These are phyloP conservation scores for Carassius gibelio DNA, from an alignment of 2,113 vertebrate genomes.

Conservation along the genomic window DNA sequence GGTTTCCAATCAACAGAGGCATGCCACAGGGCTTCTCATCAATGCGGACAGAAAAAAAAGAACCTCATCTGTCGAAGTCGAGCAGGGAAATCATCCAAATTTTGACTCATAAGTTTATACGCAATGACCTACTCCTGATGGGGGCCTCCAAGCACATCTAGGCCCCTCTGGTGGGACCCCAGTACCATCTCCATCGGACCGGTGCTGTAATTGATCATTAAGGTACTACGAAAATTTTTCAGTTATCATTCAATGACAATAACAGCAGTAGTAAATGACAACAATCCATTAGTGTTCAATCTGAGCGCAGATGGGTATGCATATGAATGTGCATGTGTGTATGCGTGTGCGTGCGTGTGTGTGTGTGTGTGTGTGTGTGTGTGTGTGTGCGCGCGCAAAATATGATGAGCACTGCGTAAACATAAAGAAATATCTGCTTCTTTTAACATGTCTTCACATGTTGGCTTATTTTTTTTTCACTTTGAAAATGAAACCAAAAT, in stretches of 20 bases:
- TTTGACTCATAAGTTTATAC: conserved; percentile 57
- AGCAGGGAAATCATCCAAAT: conserved; percentile 59
- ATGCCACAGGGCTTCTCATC: conserved; percentile 55
- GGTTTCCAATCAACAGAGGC: conserved; percentile 57
- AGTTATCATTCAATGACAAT: conserved; percentile 56
- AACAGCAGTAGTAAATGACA: conserved; percentile 57
- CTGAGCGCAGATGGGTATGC: conserved; percentile 41
- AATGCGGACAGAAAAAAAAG: conserved; percentile 42
- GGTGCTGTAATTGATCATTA: conserved; percentile 65
- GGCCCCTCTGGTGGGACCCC: conserved; percentile 57
- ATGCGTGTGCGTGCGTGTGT: not conserved
- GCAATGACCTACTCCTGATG: conserved; percentile 62
- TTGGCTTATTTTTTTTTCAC: conserved; percentile 51
- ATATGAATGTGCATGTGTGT: not conserved
- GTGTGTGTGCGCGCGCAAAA: not conserved
- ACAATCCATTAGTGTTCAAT: conserved; percentile 59
- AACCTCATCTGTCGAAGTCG: conserved; percentile 55
- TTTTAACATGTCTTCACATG: conserved; percentile 38
- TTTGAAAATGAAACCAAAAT: conserved; percentile 50
- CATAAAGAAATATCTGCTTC: conserved; percentile 35
- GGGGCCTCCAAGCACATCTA: conserved; percentile 62
- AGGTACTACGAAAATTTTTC: conserved; percentile 57
- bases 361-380: not conserved
- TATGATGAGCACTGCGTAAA: not conserved
- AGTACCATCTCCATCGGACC: conserved; percentile 56